These are phyloP conservation scores for Andrena cerasifolii DNA, from an alignment of 1,140 invertebrate genomes.

Conservation along the genomic window DNA sequence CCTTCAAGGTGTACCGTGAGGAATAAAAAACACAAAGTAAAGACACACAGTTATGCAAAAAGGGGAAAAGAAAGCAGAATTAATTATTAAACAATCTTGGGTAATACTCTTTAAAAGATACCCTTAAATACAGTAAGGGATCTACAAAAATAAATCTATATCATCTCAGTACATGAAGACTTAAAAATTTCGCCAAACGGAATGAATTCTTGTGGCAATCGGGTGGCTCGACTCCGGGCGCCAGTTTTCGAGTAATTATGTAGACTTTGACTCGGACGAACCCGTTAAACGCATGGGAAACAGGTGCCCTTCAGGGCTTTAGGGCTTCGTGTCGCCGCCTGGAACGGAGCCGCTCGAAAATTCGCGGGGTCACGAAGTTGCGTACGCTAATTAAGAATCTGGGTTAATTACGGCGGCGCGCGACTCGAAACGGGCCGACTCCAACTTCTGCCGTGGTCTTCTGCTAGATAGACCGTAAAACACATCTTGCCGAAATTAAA, in stretches of 20 bases:
- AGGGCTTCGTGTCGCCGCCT: not conserved
- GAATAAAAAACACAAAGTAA: too few species aligned
- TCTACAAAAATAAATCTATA: too few species aligned
- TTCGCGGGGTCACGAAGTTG: conserved; percentile 33
- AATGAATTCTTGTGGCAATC: not conserved
- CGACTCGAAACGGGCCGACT: not conserved
- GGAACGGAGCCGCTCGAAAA: conserved; percentile 16
- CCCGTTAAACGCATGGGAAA: not conserved
- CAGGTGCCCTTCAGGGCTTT: not conserved
- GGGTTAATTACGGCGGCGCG: conserved; percentile 42
- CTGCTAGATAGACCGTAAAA: not conserved
- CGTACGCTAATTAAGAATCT: conserved; percentile 53
- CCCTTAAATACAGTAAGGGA: too few species aligned
- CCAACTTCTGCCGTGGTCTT: conserved; percentile 2
- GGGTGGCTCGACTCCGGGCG: not conserved
- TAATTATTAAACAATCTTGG: too few species aligned
- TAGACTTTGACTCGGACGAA: not conserved
- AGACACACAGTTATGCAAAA: too few species aligned
- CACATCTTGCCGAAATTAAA: conserved; percentile 9
- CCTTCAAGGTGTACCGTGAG: too few species aligned
- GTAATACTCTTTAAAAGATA: too few species aligned
- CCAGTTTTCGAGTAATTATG: not conserved
- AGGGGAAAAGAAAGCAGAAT: too few species aligned
- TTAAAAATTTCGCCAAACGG: too few species aligned
- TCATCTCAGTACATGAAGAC: too few species aligned